These are phyloP conservation scores for Nycticebus coucang DNA, from an alignment of 2,113 vertebrate species.

Conservation along the genomic window DNA sequence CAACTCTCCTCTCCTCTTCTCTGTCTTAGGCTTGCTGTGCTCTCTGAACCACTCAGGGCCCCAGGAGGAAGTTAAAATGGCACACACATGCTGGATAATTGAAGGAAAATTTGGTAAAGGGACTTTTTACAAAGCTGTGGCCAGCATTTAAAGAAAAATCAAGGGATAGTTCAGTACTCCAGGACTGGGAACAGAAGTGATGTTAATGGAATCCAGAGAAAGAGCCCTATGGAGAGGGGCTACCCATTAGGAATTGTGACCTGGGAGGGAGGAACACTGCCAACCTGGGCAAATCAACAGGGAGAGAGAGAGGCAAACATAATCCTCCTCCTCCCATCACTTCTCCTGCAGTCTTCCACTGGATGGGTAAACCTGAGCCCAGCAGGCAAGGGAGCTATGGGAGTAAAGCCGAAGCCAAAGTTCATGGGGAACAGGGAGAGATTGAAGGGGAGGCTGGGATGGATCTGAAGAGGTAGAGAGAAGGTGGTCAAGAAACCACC, in stretches of 20 bases:
- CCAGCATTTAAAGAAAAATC: neutral
- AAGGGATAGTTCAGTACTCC: neutral
- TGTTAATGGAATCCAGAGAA: neutral
- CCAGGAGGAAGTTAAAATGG: neutral
- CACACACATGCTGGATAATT: neutral
- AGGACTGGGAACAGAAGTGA: neutral
- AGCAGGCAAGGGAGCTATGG: too few species aligned
- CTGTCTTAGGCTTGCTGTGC: neutral
- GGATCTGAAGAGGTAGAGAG: neutral
- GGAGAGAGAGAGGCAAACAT: neutral
- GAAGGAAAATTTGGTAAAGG: neutral
- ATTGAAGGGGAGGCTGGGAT: too few species aligned
- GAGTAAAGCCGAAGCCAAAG: too few species aligned
- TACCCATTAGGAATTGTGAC: neutral
- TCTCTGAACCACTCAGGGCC: neutral
- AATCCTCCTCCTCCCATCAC: neutral
- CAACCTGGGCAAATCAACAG: neutral
- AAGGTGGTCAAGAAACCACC: neutral
- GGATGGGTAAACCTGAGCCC: neutral
- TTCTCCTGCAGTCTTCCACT: neutral
- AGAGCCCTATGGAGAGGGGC: accelerated
- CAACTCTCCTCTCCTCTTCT: neutral
- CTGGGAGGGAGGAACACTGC: neutral
- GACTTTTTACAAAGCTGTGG: neutral
- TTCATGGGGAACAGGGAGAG: too few species aligned